Evolutionary conservation across 2,113 vertebrate genomes (phyloP).

Genomic region (Pantherophis guttatus): DNA sequence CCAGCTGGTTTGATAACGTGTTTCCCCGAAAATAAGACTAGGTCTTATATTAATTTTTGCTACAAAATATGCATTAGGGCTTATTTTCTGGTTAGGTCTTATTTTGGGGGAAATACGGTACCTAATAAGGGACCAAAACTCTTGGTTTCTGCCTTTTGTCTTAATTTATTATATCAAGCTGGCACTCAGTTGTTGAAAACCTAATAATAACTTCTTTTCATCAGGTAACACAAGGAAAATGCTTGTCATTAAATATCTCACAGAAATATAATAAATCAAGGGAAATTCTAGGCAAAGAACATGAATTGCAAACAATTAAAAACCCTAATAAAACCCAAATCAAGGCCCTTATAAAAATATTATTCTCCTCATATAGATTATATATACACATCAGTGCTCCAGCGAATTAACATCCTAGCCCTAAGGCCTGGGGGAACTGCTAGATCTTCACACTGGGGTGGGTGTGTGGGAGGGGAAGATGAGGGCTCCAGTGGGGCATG

Average conservation of each 20-base stretch:
- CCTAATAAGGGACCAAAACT: no score
- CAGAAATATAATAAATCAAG: not conserved
- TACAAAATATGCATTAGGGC: no score
- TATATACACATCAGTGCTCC: not conserved
- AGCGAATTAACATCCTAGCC: not conserved
- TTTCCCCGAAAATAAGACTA: no score
- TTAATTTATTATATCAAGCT: not conserved
- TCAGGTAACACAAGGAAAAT: not conserved
- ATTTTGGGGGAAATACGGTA: no score
- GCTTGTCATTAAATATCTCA: not conserved
- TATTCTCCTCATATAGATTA: not conserved
- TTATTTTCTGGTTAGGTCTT: no score
- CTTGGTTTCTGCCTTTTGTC: no score
- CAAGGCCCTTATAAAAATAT: not conserved
- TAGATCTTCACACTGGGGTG: no score
- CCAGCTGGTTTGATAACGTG: no score
- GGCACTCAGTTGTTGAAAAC: not conserved
- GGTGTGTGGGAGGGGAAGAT: not conserved
- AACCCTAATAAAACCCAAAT: not conserved
- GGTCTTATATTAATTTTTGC: no score
- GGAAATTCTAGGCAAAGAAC: not conserved
- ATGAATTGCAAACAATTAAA: not conserved
- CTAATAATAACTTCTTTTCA: not conserved
- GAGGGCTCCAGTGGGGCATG: not conserved
- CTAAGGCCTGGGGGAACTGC: no score